Conservation (phyloP, 2,797 vertebrate genomes). For the Melanotaenia pygmaea region DNA sequence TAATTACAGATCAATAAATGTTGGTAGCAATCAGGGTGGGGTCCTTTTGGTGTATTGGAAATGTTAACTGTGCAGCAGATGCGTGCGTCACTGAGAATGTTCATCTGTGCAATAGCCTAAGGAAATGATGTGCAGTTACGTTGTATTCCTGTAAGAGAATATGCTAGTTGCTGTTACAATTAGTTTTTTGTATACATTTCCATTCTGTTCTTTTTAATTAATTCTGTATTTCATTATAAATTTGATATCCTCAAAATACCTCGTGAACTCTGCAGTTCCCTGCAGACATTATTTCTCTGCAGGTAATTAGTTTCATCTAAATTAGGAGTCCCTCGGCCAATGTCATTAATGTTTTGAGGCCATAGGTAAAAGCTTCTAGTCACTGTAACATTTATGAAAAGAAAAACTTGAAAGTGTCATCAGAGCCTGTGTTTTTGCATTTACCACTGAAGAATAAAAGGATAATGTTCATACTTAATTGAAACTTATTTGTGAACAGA, state of each 20-base stretch:
- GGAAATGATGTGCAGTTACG: slow-evolving; percentile 24
- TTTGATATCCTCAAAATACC: slow-evolving; percentile 19
- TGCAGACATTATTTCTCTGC: slow-evolving; percentile 32
- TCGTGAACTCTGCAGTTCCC: slow-evolving; percentile 36
- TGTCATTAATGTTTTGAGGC: slow-evolving; percentile 43
- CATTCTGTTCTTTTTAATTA: neutral
- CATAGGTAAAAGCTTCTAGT: slow-evolving; percentile 18
- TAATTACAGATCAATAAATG: slow-evolving; percentile 37
- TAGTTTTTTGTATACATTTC: neutral
- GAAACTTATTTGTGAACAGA: neutral
- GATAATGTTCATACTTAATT: neutral
- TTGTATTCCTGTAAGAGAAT: slow-evolving; percentile 14
- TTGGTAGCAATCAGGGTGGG: slow-evolving; percentile 10
- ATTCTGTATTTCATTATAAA: slow-evolving; percentile 2
- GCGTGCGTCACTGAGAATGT: slow-evolving; percentile 8
- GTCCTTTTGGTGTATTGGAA: slow-evolving; percentile 7
- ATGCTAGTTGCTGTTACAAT: neutral
- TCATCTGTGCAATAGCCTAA: slow-evolving; percentile 28
- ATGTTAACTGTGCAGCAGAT: slow-evolving; percentile 24
- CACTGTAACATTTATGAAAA: slow-evolving; percentile 2
- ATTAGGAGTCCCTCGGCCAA: slow-evolving; percentile 37
- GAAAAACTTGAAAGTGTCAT: slow-evolving; percentile 3
- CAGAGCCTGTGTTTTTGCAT: neutral
- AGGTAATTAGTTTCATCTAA: slow-evolving; percentile 56
- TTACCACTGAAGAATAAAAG: neutral